Conservation (phyloP, 1,140 invertebrate species). For the Wiebesia pumilae region DNA sequence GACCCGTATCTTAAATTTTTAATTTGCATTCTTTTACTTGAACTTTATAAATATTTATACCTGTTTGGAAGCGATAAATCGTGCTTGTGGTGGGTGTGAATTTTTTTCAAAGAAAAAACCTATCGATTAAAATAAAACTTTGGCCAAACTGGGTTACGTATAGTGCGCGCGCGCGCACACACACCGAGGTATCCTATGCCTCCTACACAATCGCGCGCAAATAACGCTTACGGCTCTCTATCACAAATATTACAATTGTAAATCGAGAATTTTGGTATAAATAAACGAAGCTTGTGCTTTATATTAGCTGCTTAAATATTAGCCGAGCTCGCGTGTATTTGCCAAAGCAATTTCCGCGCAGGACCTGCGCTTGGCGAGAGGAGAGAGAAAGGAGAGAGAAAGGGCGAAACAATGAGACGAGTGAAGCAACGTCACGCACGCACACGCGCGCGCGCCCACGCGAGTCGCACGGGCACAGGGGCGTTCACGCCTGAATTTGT, state of each 20-base stretch:
- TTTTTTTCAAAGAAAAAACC: background rate
- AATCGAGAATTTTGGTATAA: background rate
- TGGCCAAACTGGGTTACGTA: background rate
- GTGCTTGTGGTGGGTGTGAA: background rate
- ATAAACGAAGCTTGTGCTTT: too few species aligned
- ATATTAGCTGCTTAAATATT: too few species aligned
- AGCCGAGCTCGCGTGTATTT: too few species aligned
- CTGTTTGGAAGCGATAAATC: background rate
- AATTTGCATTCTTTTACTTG: background rate
- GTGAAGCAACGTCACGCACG: background rate
- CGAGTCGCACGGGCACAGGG: background rate
- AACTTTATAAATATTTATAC: background rate
- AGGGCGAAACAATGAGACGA: conserved; percentile 1
- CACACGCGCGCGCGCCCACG: background rate
- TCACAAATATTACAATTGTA: background rate
- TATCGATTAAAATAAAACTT: background rate
- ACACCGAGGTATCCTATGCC: background rate
- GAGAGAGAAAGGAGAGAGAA: background rate
- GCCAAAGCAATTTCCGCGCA: background rate
- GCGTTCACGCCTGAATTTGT: conserved; percentile 14
- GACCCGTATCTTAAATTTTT: background rate
- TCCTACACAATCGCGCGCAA: background rate
- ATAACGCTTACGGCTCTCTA: background rate
- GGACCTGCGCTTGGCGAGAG: background rate
- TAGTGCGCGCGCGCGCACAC: background rate